Evolutionary conservation across 30 jellyfish, hydroid and myxozoan genomes (phyloP).

Genomic region (Aurelia sp.): DNA sequence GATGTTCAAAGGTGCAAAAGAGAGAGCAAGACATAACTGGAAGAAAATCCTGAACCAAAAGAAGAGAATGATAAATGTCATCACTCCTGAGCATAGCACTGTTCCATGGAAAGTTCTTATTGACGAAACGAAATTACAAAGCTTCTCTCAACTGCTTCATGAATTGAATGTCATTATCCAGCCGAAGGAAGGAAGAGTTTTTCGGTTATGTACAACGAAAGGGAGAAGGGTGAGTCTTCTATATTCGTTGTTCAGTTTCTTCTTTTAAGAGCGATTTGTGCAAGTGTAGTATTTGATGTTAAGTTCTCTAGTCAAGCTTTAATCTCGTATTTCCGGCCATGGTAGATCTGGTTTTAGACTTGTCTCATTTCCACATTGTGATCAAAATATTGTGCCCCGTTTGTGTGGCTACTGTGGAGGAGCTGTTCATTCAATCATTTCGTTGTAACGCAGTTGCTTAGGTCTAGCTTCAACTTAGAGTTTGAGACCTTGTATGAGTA

Average conservation of each 20-base stretch:
- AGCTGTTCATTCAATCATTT: too few species aligned
- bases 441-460: too few species aligned
- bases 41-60: conserved; percentile 27
- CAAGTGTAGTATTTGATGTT: too few species aligned
- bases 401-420: too few species aligned
- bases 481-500: too few species aligned
- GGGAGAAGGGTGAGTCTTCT: conserved; percentile 71
- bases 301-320: too few species aligned
- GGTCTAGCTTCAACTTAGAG: too few species aligned
- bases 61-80: conserved; percentile 33
- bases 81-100: conserved; percentile 32
- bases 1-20: not conserved
- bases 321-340: too few species aligned
- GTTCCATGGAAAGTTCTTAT: conserved; percentile 44
- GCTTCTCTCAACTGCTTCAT: conserved; percentile 56
- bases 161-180: conserved; percentile 57
- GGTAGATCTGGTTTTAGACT: too few species aligned
- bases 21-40: conserved; percentile 34
- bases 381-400: too few species aligned
- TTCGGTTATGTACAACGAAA: conserved; percentile 66
- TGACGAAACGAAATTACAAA: conserved; percentile 45
- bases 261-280: too few species aligned
- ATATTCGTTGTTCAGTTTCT: not conserved
- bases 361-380: too few species aligned
- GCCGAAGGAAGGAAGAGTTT: conserved; percentile 71